These are phyloP conservation scores for Halcyon malimbica DNA, from an alignment of 2,113 vertebrate species.

Conservation along the genomic window DNA sequence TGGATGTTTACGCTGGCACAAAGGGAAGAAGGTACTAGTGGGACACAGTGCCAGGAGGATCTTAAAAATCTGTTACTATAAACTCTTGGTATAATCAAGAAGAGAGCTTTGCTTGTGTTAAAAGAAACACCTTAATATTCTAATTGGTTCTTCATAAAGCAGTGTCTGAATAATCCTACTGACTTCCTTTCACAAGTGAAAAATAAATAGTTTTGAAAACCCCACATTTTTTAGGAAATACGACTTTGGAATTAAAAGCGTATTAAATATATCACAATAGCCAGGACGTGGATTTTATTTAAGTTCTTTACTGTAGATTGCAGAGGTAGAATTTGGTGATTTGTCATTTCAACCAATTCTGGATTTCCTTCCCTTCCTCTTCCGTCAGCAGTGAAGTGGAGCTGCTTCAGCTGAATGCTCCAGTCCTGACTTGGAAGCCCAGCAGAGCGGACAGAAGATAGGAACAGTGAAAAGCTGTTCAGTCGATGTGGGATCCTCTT, in stretches of 20 bases:
- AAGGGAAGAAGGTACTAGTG: fast-evolving
- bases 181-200: not conserved
- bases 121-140: not conserved
- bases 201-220: not conserved
- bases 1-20: not conserved
- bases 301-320: not conserved
- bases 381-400: not conserved
- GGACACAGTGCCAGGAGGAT: not conserved
- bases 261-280: not conserved
- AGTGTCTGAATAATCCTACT: not conserved
- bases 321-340: not conserved
- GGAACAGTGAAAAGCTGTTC: not conserved
- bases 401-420: not conserved
- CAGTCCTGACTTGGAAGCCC: not conserved
- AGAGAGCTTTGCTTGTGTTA: not conserved
- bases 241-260: not conserved
- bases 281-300: fast-evolving
- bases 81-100: not conserved
- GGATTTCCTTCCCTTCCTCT: not conserved
- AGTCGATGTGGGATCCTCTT: not conserved
- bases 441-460: fast-evolving
- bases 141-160: not conserved
- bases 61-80: not conserved
- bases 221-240: not conserved
- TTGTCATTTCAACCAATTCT: not conserved